These are phyloP conservation scores for Pleuronectes platessa DNA, from an alignment of 2,113 vertebrate genomes.

Conservation along the genomic window DNA sequence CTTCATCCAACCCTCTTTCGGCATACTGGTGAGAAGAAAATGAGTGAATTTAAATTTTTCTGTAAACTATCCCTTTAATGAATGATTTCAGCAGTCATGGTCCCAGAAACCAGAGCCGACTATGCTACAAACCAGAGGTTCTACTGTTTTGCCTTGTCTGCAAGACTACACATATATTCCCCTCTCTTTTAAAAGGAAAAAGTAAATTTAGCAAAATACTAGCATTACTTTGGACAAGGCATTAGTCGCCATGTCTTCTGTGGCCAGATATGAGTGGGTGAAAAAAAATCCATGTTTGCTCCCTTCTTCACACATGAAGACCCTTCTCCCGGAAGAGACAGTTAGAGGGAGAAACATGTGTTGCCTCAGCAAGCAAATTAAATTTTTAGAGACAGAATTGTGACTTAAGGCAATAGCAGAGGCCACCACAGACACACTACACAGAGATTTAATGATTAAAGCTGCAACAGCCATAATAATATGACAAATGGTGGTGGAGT, in stretches of 20 bases:
- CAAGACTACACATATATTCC: too few species aligned
- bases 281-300: conserved; percentile 29
- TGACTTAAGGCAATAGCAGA: conserved; percentile 56
- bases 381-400: conserved; percentile 51
- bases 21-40: too few species aligned
- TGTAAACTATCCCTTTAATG: too few species aligned
- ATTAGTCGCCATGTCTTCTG: too few species aligned
- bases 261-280: neutral
- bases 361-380: conserved; percentile 59
- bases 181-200: too few species aligned
- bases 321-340: conserved; percentile 69
- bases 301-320: conserved; percentile 40
- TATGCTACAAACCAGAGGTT: too few species aligned
- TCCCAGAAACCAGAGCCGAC: neutral
- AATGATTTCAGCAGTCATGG: neutral
- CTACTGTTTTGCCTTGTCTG: too few species aligned
- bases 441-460: conserved; percentile 47
- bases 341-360: conserved; percentile 71
- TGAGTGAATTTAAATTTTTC: too few species aligned
- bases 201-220: too few species aligned
- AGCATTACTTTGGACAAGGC: too few species aligned
- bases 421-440: conserved; percentile 46
- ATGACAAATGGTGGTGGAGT: conserved; percentile 46
- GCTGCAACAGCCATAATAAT: conserved; percentile 42
- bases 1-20: too few species aligned